These are phyloP conservation scores for Scaptomyza reducta DNA, from an alignment of 2,888 invertebrate species.

Conservation along the genomic window DNA sequence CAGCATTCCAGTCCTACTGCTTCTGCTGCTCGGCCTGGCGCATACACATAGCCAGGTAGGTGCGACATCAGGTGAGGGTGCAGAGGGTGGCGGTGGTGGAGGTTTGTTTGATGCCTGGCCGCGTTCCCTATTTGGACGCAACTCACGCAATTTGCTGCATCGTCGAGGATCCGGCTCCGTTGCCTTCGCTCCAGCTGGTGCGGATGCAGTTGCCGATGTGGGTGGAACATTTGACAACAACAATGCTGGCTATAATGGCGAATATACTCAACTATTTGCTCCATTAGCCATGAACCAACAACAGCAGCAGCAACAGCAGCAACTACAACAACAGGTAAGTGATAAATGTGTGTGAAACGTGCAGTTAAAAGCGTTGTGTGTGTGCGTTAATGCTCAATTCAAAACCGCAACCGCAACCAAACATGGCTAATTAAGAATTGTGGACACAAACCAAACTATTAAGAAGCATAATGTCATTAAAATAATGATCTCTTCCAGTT, in stretches of 20 bases:
- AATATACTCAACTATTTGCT: constrained; percentile 51
- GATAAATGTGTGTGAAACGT: neutral
- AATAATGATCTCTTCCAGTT: neutral
- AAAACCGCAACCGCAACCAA: neutral
- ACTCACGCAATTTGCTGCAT: constrained; percentile 86
- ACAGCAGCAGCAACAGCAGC: constrained; percentile 37
- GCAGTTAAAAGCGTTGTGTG: constrained; percentile 6
- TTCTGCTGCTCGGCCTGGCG: constrained; percentile 68
- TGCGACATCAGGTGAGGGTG: constrained; percentile 85
- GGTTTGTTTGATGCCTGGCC: constrained; percentile 86
- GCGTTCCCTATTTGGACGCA: constrained; percentile 91
- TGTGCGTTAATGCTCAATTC: constrained; percentile 1
- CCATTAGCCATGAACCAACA: constrained; percentile 37
- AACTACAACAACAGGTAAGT: constrained; percentile 72
- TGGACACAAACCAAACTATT: neutral
- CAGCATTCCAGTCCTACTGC: constrained; percentile 61
- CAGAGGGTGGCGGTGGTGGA: constrained; percentile 81
- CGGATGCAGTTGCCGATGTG: constrained; percentile 14
- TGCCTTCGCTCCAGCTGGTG: constrained; percentile 5
- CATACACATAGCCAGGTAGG: constrained; percentile 51
- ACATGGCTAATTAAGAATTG: constrained; percentile 12
- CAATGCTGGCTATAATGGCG: constrained; percentile 45
- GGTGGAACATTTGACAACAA: constrained; percentile 22
- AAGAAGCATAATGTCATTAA: neutral
- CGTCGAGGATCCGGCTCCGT: constrained; percentile 31